A percentile compares a stretch with the other conserved stretches of the same genome.
Evolutionary conservation across 2,888 invertebrate genomes (phyloP).

Genomic region (Flexamia atlantica): DNA sequence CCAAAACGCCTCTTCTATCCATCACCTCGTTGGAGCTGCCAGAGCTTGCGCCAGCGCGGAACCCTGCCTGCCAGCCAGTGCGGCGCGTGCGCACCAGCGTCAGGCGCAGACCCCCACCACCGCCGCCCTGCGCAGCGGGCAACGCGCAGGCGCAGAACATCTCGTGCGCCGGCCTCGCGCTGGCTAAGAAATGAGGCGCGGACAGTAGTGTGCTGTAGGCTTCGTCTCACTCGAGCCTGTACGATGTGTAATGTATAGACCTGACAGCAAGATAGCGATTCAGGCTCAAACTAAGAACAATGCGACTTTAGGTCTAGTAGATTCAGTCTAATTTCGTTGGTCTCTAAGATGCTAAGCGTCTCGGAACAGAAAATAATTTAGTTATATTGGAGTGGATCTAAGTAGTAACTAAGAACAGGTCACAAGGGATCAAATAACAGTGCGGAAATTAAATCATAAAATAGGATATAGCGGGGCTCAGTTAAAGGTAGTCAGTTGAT

Average conservation of each 20-base stretch:
- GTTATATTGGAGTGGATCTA: no score
- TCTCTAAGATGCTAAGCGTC: no score
- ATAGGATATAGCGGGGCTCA: neutral
- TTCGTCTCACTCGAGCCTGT: no score
- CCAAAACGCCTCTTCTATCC: constrained; percentile 44
- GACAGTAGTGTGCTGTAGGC: neutral
- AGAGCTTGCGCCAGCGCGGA: constrained; percentile 47
- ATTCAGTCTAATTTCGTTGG: no score
- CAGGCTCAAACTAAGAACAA: no score
- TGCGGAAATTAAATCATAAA: constrained; percentile 24
- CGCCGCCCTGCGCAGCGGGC: neutral
- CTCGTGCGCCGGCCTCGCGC: constrained; percentile 48
- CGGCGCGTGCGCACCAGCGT: constrained; percentile 39
- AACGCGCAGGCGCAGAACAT: constrained; percentile 48
- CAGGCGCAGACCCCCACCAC: constrained; percentile 20
- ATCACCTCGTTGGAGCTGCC: constrained; percentile 62
- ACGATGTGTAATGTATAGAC: no score
- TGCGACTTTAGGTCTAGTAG: no score
- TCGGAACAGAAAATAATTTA: no score
- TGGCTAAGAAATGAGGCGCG: constrained; percentile 19
- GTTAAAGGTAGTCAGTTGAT: neutral
- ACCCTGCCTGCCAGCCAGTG: constrained; percentile 26
- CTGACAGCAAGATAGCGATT: no score
- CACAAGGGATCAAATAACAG: neutral
- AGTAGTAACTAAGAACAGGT: neutral